These are phyloP conservation scores for Netelia fuscicornis DNA, from an alignment of 2,888 invertebrate species.

Conservation along the genomic window DNA sequence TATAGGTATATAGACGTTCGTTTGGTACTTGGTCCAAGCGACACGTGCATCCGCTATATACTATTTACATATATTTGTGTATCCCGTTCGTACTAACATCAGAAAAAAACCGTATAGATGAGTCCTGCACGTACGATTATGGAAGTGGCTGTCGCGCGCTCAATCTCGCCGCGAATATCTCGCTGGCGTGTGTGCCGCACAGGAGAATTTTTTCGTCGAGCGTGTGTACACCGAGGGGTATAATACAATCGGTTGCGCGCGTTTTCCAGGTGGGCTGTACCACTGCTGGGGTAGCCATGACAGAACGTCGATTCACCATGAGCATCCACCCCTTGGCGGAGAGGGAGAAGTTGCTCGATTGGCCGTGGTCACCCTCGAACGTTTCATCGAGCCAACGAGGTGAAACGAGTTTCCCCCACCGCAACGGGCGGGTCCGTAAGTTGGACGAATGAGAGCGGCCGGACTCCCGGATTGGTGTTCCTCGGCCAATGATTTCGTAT, in stretches of 20 bases:
- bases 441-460: constrained; percentile 34
- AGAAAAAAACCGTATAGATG: constrained; percentile 19
- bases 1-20: neutral
- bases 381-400: constrained; percentile 60
- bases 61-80: constrained; percentile 25
- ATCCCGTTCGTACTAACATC: neutral
- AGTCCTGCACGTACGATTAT: constrained; percentile 39
- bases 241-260: constrained; percentile 44
- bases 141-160: constrained; percentile 60
- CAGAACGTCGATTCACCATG: constrained; percentile 43
- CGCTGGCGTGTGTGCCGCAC: constrained; percentile 52
- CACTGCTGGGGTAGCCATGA: constrained; percentile 70
- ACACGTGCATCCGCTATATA: constrained; percentile 42
- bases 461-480: constrained; percentile 49
- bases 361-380: constrained; percentile 51
- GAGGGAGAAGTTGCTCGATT: constrained; percentile 59
- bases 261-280: constrained; percentile 69
- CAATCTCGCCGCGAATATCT: constrained; percentile 56
- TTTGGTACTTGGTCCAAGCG: constrained; percentile 21
- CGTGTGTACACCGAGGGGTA: neutral
- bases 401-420: constrained; percentile 54
- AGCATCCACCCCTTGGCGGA: constrained; percentile 46
- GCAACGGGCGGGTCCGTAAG: constrained; percentile 33
- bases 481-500: constrained; percentile 53
- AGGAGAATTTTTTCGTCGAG: constrained; percentile 40